phyloP scores from a whole-genome alignment of 1,140 invertebrate species.

The Nilaparvata lugens region DNA sequence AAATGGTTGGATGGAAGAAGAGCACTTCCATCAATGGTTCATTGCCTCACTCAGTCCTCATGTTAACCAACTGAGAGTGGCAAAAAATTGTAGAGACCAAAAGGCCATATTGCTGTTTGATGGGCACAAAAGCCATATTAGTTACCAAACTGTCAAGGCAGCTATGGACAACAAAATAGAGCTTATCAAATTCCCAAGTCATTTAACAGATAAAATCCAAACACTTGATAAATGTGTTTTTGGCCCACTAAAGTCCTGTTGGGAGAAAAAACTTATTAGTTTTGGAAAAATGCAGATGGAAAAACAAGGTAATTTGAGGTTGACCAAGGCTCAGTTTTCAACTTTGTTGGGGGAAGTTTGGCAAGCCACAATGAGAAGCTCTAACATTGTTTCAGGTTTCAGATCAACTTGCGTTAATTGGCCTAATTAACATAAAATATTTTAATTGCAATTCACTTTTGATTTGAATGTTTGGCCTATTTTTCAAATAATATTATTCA shows the following conservation, averaged over 20 bases:
- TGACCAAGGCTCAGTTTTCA: neutral
- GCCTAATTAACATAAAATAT: no score
- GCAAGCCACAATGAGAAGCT: neutral
- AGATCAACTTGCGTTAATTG: no score
- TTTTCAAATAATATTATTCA: no score
- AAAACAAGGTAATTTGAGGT: conserved; percentile 6
- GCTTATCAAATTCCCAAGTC: conserved; percentile 3
- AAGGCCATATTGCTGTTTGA: neutral
- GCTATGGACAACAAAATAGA: conserved; percentile 6
- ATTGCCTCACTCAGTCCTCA: no score
- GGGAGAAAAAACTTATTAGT: neutral
- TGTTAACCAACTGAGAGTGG: no score
- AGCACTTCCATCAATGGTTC: no score
- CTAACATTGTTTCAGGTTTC: conserved; percentile 2
- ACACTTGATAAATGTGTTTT: conserved; percentile 16
- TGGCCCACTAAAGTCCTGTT: neutral
- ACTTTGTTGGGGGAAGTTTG: neutral
- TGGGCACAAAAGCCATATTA: neutral
- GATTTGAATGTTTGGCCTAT: no score
- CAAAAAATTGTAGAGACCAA: neutral
- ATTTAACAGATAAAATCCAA: conserved; percentile 4
- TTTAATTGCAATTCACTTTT: no score
- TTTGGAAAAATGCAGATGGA: conserved; percentile 14
- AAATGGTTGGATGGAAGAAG: no score
- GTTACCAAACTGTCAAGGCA: neutral